These are phyloP conservation scores for Tetraneura akinire DNA, from an alignment of 1,140 invertebrate genomes.

Conservation along the genomic window DNA sequence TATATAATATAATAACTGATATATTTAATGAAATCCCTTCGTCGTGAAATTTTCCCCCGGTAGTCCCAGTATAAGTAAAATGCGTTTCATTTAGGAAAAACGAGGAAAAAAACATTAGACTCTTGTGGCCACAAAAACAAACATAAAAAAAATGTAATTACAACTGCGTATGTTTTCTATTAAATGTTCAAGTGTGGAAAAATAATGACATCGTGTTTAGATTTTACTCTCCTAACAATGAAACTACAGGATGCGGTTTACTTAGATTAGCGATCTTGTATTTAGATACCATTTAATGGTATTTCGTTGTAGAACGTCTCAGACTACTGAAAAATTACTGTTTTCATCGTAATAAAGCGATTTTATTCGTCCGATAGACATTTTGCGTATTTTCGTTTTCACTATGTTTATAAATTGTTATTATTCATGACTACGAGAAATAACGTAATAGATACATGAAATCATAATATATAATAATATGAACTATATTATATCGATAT, in stretches of 20 bases:
- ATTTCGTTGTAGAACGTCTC: neutral
- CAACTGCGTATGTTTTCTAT: neutral
- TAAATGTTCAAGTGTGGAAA: too few relatives aligned
- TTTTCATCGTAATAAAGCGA: neutral
- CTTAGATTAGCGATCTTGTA: neutral
- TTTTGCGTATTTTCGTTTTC: neutral
- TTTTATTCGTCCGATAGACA: neutral
- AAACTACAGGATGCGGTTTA: neutral
- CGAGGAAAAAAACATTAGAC: neutral
- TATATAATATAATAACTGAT: neutral
- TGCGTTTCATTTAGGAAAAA: neutral
- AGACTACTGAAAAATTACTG: neutral
- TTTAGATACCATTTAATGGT: neutral
- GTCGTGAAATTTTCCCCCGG: neutral
- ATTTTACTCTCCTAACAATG: neutral
- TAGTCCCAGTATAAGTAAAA: neutral
- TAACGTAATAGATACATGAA: neutral
- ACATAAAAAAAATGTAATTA: neutral
- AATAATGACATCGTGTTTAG: neutral
- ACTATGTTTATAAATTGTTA: neutral
- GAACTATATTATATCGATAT: neutral
- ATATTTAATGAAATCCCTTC: constrained; percentile 12
- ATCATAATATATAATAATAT: neutral
- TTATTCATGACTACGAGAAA: neutral
- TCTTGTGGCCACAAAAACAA: neutral